Conservation (phyloP, 2,888 invertebrate genomes). For the Andrena marginata region DNA sequence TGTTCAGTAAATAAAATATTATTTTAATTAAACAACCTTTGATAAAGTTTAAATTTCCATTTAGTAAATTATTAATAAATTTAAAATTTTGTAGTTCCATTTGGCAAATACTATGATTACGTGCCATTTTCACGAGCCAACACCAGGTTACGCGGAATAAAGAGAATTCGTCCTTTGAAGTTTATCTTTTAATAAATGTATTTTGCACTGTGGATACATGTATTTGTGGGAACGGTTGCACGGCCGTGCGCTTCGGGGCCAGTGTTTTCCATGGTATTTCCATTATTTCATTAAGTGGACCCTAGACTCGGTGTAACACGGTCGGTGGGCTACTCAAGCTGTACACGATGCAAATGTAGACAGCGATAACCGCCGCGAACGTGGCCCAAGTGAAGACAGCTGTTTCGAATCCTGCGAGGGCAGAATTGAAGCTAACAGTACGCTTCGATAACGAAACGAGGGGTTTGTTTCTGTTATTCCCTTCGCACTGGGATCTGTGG, state of each 20-base stretch:
- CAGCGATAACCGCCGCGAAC: conserved; percentile 73
- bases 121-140: too few relatives aligned
- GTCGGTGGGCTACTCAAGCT: conserved; percentile 74
- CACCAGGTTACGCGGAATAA: not conserved
- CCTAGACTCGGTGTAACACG: conserved; percentile 39
- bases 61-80: too few relatives aligned
- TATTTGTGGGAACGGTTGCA: not conserved
- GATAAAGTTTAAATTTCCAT: too few relatives aligned
- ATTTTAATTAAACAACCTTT: too few relatives aligned
- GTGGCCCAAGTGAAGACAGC: conserved; percentile 77
- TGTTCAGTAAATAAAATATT: too few relatives aligned
- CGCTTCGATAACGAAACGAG: not conserved
- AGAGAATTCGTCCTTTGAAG: not conserved
- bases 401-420: conserved; percentile 72
- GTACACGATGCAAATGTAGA: conserved; percentile 77
- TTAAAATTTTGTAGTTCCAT: too few relatives aligned
- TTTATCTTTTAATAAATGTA: not conserved
- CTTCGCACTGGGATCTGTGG: not conserved
- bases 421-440: not conserved
- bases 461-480: conserved; percentile 4
- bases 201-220: not conserved
- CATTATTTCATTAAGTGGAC: conserved; percentile 2
- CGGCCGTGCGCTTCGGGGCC: not conserved
- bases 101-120: too few relatives aligned
- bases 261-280: not conserved